Percentiles rank a stretch among this genome's conserved stretches.
phyloP scores from a whole-genome alignment of 2,797 vertebrate genomes.

The Euthynnus affinis region DNA sequence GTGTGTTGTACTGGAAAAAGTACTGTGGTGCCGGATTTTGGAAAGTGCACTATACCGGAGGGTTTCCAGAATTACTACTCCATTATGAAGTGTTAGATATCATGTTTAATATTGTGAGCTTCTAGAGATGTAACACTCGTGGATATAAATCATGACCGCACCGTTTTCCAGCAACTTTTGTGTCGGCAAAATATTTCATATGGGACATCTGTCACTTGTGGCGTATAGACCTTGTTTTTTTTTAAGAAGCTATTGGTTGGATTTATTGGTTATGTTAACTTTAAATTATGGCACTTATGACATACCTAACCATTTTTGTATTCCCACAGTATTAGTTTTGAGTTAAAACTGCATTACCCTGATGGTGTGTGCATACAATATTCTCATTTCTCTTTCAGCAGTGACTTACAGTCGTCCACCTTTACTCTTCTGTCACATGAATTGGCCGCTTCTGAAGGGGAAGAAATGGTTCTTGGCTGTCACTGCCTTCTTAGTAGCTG shows the following conservation, averaged over 20 bases:
- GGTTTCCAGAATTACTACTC: not conserved
- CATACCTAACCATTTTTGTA: not conserved
- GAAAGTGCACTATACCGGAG: not conserved
- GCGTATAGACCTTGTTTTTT: not conserved
- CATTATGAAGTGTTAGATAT: constrained; percentile 33
- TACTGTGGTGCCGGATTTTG: constrained; percentile 13
- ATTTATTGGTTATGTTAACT: constrained; percentile 8
- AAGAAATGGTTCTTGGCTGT: constrained; percentile 57
- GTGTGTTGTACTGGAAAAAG: constrained; percentile 40
- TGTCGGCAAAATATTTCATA: constrained; percentile 28
- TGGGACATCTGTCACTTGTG: not conserved
- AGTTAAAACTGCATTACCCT: not conserved
- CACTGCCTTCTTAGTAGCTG: constrained; percentile 49
- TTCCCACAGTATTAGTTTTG: not conserved
- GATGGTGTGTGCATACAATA: not conserved
- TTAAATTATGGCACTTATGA: not conserved
- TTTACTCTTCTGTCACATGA: constrained; percentile 38
- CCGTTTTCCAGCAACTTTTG: constrained; percentile 17
- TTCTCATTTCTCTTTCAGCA: not conserved
- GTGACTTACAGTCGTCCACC: constrained; percentile 20
- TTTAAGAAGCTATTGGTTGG: not conserved
- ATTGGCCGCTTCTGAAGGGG: not conserved
- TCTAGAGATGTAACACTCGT: constrained; percentile 9
- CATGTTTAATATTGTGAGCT: constrained; percentile 23
- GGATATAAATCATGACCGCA: constrained; percentile 19